Conservation (phyloP, 1,140 invertebrate genomes). For the Lethocerus indicus region DNA sequence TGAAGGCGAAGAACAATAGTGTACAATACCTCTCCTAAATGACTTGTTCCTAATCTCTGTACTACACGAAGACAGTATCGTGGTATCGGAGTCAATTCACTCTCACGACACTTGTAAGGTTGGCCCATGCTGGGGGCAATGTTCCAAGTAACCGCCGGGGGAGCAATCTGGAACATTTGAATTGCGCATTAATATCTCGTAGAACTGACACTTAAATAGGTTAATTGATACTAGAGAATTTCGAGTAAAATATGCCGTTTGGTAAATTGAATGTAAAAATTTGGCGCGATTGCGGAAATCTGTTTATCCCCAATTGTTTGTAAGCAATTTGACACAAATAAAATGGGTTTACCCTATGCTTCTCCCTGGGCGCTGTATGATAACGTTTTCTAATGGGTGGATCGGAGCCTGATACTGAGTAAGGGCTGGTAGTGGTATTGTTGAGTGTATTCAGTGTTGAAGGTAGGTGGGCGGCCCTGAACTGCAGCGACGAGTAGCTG, state of each 20-base stretch:
- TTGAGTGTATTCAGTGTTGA: too few species aligned
- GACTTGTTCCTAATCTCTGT: slow-evolving; percentile 52
- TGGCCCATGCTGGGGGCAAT: slow-evolving; percentile 42
- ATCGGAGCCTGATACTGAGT: slow-evolving; percentile 20
- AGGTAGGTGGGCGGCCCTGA: too few species aligned
- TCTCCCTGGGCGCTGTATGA: slow-evolving; percentile 39
- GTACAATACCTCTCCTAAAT: slow-evolving; percentile 56
- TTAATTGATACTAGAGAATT: too few species aligned
- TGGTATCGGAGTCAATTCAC: slow-evolving; percentile 41
- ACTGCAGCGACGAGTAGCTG: too few species aligned
- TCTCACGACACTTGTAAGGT: slow-evolving; percentile 37
- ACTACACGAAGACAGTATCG: slow-evolving; percentile 45
- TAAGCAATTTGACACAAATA: neutral
- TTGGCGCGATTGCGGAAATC: neutral
- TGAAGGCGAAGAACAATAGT: too few species aligned
- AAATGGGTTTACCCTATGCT: slow-evolving; percentile 29
- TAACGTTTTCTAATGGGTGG: slow-evolving; percentile 31
- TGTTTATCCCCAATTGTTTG: neutral
- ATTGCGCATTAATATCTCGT: too few species aligned
- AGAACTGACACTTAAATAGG: too few species aligned
- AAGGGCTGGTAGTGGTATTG: slow-evolving; percentile 19
- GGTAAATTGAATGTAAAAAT: too few species aligned
- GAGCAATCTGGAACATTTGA: slow-evolving; percentile 36
- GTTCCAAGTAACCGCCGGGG: slow-evolving; percentile 38
- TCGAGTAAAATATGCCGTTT: too few species aligned